These are phyloP conservation scores for Puffinus mauretanicus DNA, from an alignment of 2,113 vertebrate species.

Conservation along the genomic window DNA sequence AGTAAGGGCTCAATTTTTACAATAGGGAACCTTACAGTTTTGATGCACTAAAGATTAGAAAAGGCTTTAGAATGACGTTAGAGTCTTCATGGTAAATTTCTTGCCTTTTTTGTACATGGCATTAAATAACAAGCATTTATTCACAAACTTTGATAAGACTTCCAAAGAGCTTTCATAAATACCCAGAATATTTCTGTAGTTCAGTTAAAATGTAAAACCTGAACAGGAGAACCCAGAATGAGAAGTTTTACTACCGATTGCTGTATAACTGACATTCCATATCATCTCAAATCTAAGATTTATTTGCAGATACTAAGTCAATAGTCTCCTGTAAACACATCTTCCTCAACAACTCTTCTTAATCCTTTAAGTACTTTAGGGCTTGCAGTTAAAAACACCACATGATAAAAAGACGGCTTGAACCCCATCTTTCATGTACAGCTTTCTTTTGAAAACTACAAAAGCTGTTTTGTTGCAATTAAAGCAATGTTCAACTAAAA, in stretches of 20 bases:
- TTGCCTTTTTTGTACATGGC: background rate
- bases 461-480: constrained; percentile 59
- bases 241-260: background rate
- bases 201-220: constrained; percentile 60
- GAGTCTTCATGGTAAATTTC: constrained; percentile 13
- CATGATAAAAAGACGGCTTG: constrained; percentile 57
- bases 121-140: constrained; percentile 45
- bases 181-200: constrained; percentile 56
- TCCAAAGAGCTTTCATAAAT: constrained; percentile 40
- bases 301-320: constrained; percentile 26
- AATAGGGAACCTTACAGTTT: background rate
- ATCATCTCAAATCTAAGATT: background rate
- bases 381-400: constrained; percentile 40
- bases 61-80: constrained; percentile 17
- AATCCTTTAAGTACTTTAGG: constrained; percentile 29
- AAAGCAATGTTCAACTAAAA: constrained; percentile 75
- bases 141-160: constrained; percentile 50
- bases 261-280: background rate
- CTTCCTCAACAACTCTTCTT: constrained; percentile 29
- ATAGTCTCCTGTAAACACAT: constrained; percentile 45
- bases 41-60: constrained; percentile 13
- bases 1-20: constrained; percentile 58
- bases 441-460: constrained; percentile 48
- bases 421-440: constrained; percentile 64
- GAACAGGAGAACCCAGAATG: constrained; percentile 39